phyloP scores from a whole-genome alignment of 2,888 invertebrate genomes.

The Drosophila pseudotakahashii region DNA sequence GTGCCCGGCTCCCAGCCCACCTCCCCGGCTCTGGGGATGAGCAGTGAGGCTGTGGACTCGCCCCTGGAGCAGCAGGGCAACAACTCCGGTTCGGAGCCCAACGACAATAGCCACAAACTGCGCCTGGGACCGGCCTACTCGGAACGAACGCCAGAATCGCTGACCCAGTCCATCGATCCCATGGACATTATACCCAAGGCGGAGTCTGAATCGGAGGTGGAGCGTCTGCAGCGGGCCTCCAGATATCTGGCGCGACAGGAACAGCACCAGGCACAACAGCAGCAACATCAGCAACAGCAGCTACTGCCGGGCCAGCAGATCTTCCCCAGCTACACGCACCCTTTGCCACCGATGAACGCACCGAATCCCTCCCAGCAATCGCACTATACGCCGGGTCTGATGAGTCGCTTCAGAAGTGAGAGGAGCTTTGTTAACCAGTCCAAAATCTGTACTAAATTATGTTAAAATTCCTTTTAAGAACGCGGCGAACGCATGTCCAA shows the following conservation, averaged over 20 bases:
- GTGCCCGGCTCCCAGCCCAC: constrained; percentile 55
- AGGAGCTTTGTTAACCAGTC: background rate
- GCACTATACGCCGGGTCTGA: constrained; percentile 75
- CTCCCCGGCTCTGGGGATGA: constrained; percentile 61
- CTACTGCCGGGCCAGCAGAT: constrained; percentile 62
- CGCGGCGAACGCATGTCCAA: constrained; percentile 83
- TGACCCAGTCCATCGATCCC: constrained; percentile 81
- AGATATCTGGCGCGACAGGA: constrained; percentile 64
- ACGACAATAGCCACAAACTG: constrained; percentile 60
- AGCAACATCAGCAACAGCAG: constrained; percentile 51
- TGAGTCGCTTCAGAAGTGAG: constrained; percentile 80
- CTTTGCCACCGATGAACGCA: constrained; percentile 59
- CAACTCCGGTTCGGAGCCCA: constrained; percentile 64
- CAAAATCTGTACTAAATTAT: background rate
- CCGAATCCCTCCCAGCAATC: constrained; percentile 69
- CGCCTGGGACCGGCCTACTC: constrained; percentile 58
- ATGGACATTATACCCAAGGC: constrained; percentile 82
- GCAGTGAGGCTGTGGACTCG: constrained; percentile 61
- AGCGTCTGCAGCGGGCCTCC: constrained; percentile 57
- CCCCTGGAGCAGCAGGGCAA: constrained; percentile 70
- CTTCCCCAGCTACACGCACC: constrained; percentile 66
- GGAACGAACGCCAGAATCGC: constrained; percentile 73
- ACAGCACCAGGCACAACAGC: constrained; percentile 60
- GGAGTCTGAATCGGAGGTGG: constrained; percentile 72
- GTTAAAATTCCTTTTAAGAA: constrained; percentile 51